Evolutionary conservation across 2,797 vertebrate genomes (phyloP), one percentile per base, ranked within the genome.

Genomic region (Sebastes diaconus): DNA sequence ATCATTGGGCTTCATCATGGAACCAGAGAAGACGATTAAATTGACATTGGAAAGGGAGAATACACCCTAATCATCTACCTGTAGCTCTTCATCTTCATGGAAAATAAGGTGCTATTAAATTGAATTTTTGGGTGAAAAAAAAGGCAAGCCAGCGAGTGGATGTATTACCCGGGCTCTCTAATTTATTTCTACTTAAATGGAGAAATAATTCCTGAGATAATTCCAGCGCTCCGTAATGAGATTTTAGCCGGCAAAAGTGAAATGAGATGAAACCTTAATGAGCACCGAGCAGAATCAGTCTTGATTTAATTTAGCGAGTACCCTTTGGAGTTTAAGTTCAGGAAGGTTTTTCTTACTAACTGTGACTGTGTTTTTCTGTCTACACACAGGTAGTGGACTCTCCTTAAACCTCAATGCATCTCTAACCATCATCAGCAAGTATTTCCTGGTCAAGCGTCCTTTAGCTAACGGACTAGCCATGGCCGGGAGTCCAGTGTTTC

Each of bases 321-420:
- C 66, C 68, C 65, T 80, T 82, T 87, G 78, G 75, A 83, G 75
- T 90, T 86, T 70, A 80, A 59, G 32, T 88, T 80, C 57, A 75
- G 55, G 39, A 59, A 24, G 59, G 69, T 69, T 74, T 81, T 81
- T 84, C 82, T 79, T 76, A 22, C 50, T 68, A 18, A 77, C 66
- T 61, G 24, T 88, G 67, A 88, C 80, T 75, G 3, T 81, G 9
- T 68, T 46, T 59, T 61, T 91, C 75, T 87, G 20, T 94, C 65
- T 92, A 65, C 74, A 65, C 25, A 12, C 89, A 98, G 97, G 97
- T 59, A 93, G 92, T 1, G 96, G 96, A 73, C 96, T 97, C 61
- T 94, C 96, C 83, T 94, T 97, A 77, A 97, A 97, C 92, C 96
- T 98, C 65, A 96, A 97, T 22, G 94, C 96, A 3, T 97, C 96